Percentiles rank a stretch among this genome's conserved stretches.
Evolutionary conservation across 2,797 vertebrate species (phyloP).

Genomic region (Apogon talboti): DNA sequence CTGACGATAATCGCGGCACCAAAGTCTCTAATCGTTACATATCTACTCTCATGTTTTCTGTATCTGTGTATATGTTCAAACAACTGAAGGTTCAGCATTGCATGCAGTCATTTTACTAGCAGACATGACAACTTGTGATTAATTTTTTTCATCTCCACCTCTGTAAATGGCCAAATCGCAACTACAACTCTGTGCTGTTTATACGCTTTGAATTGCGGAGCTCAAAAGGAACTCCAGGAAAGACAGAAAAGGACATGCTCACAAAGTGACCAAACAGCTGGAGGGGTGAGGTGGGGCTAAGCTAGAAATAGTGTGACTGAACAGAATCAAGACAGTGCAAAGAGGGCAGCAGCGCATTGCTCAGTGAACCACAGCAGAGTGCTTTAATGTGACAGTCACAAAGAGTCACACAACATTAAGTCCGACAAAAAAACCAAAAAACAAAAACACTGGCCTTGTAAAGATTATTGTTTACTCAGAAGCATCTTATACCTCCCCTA

Average conservation of each 20-base stretch:
- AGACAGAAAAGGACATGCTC: slow-evolving; percentile 47
- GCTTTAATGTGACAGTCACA: slow-evolving; percentile 61
- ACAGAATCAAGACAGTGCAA: slow-evolving; percentile 39
- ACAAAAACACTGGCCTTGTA: slow-evolving; percentile 31
- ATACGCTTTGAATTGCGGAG: not conserved
- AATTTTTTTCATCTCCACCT: slow-evolving; percentile 4
- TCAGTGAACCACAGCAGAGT: slow-evolving; percentile 60
- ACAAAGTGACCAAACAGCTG: slow-evolving; percentile 50
- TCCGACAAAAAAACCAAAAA: slow-evolving; percentile 24
- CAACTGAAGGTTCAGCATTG: not conserved
- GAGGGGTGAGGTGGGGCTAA: slow-evolving; percentile 39
- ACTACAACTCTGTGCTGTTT: slow-evolving; percentile 9
- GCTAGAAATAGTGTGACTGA: slow-evolving; percentile 60
- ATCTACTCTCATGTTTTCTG: not conserved
- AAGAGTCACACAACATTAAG: slow-evolving; percentile 35
- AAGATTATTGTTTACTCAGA: slow-evolving; percentile 34
- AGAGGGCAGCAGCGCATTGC: slow-evolving; percentile 43
- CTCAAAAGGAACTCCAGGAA: slow-evolving; percentile 36
- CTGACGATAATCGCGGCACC: no score
- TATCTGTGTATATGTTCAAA: not conserved
- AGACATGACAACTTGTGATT: slow-evolving; percentile 32
- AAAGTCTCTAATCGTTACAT: no score
- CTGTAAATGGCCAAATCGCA: slow-evolving; percentile 9
- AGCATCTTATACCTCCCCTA: not conserved
- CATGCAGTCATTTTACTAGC: slow-evolving; percentile 33